phyloP scores from a whole-genome alignment of 2,888 invertebrate species.

The Oscheius sp. region DNA sequence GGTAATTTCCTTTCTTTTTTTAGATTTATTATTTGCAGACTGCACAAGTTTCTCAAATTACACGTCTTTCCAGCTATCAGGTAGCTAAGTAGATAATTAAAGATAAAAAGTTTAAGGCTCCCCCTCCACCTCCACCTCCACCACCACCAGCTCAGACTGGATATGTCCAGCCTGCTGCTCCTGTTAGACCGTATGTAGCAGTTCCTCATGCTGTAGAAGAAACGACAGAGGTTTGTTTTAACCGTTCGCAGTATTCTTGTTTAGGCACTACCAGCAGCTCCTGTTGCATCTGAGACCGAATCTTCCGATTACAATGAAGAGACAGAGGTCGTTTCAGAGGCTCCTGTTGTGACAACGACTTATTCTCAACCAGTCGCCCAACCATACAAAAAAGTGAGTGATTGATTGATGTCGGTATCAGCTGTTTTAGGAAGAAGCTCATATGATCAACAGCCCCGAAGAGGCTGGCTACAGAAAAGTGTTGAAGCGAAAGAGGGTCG shows the following conservation, averaged over 20 bases:
- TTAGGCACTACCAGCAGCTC: background rate
- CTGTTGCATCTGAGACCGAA: background rate
- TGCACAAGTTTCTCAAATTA: background rate
- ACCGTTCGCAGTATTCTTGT: too few species aligned
- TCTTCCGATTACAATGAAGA: conserved; percentile 6
- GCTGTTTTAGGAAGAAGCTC: background rate
- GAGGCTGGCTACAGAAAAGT: conserved; percentile 26
- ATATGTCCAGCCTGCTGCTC: conserved; percentile 27
- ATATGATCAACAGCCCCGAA: conserved; percentile 28
- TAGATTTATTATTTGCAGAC: background rate
- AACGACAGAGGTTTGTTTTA: background rate
- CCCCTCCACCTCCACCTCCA: background rate
- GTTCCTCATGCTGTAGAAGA: conserved; percentile 1
- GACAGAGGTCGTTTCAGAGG: background rate
- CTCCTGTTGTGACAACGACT: background rate
- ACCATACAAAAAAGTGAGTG: background rate
- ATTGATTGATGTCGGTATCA: background rate
- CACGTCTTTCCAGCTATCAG: too few species aligned
- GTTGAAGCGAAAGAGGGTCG: background rate
- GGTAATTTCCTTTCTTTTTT: background rate
- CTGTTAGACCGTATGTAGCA: conserved; percentile 14
- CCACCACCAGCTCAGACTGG: background rate
- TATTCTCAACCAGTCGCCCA: background rate
- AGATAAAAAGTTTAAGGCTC: too few species aligned
- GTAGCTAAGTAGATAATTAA: too few species aligned